A percentile compares a stretch with the other conserved stretches of the same genome.
Conservation (phyloP, 2,888 invertebrate genomes). For the Hecatera dysodea region DNA sequence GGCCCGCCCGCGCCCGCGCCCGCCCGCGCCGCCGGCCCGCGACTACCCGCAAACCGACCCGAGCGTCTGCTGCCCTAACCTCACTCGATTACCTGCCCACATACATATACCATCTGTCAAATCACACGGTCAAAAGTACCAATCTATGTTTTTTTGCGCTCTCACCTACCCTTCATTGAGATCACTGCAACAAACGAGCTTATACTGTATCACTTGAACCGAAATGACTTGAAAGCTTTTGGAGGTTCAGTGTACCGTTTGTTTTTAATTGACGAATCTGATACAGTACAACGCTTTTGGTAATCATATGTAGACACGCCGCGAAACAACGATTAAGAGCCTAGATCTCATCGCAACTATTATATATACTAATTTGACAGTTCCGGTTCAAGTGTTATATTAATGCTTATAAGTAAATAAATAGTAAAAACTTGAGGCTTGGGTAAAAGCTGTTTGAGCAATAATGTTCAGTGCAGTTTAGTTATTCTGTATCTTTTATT, state of each 20-base stretch:
- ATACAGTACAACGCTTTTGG: conserved; percentile 11
- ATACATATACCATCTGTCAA: conserved; percentile 78
- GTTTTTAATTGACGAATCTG: conserved; percentile 51
- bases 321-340: conserved; percentile 17
- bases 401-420: conserved; percentile 5
- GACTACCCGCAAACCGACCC: conserved; percentile 84
- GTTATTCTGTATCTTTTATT: conserved; percentile 19
- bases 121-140: conserved; percentile 61
- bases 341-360: conserved; percentile 5
- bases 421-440: not conserved
- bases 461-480: conserved; percentile 4
- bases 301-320: conserved; percentile 30
- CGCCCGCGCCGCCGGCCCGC: conserved; percentile 85
- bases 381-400: conserved; percentile 2
- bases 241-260: conserved; percentile 56
- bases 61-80: conserved; percentile 81
- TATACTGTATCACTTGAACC: conserved; percentile 56
- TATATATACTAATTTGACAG: conserved; percentile 1
- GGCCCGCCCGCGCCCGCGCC: conserved; percentile 89
- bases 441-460: conserved; percentile 9
- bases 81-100: conserved; percentile 81
- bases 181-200: conserved; percentile 53
- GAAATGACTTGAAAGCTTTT: conserved; percentile 59
- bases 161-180: conserved; percentile 32
- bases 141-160: conserved; percentile 54